These are phyloP conservation scores for Schizotus pectinicornis DNA, from an alignment of 2,888 invertebrate genomes.

Conservation along the genomic window DNA sequence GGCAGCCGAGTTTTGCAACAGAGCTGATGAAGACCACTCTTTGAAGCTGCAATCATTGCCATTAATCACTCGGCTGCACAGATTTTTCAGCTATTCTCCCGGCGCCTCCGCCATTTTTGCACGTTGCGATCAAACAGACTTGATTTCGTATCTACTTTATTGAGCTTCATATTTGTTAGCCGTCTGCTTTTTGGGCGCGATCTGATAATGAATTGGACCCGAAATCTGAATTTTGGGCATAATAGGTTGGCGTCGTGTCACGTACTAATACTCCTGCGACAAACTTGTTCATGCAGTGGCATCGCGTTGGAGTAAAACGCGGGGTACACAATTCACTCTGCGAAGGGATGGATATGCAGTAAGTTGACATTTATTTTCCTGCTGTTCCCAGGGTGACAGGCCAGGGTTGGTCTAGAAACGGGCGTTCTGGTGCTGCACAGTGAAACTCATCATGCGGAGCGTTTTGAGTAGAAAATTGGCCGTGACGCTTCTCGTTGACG, in stretches of 20 bases:
- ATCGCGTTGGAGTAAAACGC: not conserved
- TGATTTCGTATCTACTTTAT: no score
- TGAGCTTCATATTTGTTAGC: no score
- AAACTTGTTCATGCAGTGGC: not conserved
- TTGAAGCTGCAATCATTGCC: no score
- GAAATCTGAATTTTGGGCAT: not conserved
- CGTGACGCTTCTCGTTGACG: conserved; percentile 23
- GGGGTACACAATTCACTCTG: not conserved
- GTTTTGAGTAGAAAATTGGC: conserved; percentile 17
- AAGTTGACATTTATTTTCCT: conserved; percentile 1
- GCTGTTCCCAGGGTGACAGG: not conserved
- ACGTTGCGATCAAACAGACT: no score
- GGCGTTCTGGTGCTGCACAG: conserved; percentile 1
- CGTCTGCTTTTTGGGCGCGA: no score
- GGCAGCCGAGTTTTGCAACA: no score
- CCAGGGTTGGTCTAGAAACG: not conserved
- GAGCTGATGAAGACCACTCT: no score
- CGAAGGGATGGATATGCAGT: not conserved
- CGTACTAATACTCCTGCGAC: not conserved
- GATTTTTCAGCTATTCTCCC: not conserved
- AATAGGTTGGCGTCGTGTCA: no score
- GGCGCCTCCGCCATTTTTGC: not conserved
- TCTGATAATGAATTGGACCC: no score
- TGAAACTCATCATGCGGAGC: conserved; percentile 12
- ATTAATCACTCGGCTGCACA: no score